Evolutionary conservation across 2,113 vertebrate species (phyloP).

Genomic region (Pyrgilauda ruficollis): DNA sequence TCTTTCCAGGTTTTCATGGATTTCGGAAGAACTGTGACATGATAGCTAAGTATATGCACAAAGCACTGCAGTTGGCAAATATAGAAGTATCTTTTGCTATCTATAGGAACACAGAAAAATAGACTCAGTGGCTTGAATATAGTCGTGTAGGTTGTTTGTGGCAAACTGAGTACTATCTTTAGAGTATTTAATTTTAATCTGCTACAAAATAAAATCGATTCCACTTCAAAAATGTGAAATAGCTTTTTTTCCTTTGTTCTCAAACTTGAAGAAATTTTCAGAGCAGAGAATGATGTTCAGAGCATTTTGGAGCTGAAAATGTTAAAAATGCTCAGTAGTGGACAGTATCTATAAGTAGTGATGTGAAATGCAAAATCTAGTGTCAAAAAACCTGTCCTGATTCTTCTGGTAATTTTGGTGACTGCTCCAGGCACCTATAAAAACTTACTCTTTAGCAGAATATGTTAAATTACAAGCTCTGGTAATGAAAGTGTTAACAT

Average conservation of each 20-base stretch:
- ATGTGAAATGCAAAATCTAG: neutral
- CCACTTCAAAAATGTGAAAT: neutral
- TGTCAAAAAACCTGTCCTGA: neutral
- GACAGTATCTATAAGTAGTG: neutral
- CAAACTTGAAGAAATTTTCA: neutral
- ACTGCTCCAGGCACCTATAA: neutral
- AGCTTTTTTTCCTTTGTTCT: neutral
- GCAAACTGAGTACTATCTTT: neutral
- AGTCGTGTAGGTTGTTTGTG: neutral
- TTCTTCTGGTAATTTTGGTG: neutral
- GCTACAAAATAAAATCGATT: neutral
- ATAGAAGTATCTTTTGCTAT: neutral
- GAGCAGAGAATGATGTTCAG: neutral
- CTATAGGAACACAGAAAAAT: neutral
- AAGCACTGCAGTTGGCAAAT: neutral
- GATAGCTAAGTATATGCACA: neutral
- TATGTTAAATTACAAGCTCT: neutral
- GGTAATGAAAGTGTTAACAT: neutral
- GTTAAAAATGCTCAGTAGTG: neutral
- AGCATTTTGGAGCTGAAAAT: neutral
- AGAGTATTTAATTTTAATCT: neutral
- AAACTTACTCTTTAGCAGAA: neutral
- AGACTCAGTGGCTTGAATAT: neutral
- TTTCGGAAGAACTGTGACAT: neutral
- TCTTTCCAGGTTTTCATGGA: neutral